A percentile compares a stretch with the other conserved stretches of the same genome.
Conservation (phyloP, 2,888 invertebrate species). For the Aproaerema taeniolella region DNA sequence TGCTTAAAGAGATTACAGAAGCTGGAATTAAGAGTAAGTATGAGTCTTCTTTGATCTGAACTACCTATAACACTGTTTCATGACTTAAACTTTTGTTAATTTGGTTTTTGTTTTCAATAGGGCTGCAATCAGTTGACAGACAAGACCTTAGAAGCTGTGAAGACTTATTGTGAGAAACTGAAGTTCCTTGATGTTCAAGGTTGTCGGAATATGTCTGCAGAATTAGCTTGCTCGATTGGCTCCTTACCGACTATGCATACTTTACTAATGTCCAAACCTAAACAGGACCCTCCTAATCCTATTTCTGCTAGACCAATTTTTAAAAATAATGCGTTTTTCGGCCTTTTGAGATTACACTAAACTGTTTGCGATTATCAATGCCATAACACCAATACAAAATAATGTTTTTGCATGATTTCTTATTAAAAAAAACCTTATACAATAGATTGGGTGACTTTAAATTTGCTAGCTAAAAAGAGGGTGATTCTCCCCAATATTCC, state of each 20-base stretch:
- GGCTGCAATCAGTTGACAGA: constrained; percentile 80
- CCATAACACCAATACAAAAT: no score
- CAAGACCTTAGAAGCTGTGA: constrained; percentile 69
- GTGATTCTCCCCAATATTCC: no score
- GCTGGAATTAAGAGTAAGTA: constrained; percentile 75
- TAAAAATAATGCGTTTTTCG: constrained; percentile 12
- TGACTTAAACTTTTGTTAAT: neutral
- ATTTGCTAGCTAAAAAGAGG: no score
- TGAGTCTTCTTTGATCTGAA: neutral
- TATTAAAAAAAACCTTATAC: no score
- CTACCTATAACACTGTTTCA: neutral
- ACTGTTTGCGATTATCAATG: no score
- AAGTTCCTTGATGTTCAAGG: constrained; percentile 78
- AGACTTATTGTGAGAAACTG: constrained; percentile 64
- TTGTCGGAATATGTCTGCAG: constrained; percentile 67
- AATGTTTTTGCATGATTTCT: no score
- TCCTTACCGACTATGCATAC: constrained; percentile 59
- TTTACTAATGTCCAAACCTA: constrained; percentile 64
- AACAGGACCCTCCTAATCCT: constrained; percentile 28
- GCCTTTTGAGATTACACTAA: constrained; percentile 48
- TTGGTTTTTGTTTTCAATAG: constrained; percentile 47
- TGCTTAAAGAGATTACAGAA: constrained; percentile 68
- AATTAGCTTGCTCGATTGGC: constrained; percentile 59
- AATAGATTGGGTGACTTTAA: no score
- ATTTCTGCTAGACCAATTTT: constrained; percentile 24